Conservation (phyloP, 1,140 invertebrate genomes). For the Neodiprion fabricii region DNA sequence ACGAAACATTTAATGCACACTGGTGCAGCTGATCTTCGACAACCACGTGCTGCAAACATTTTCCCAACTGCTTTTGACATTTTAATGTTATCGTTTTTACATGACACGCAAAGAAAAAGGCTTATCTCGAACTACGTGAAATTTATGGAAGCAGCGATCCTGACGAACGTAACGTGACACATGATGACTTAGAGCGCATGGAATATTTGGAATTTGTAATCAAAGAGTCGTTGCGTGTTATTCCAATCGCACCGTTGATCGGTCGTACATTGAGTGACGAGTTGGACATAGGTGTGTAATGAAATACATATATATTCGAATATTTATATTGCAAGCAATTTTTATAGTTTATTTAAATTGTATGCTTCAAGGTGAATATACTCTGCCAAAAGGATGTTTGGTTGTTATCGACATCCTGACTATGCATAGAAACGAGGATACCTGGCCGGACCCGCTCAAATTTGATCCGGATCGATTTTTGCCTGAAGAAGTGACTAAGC, state of each 20-base stretch:
- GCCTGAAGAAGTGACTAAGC: slow-evolving; percentile 46
- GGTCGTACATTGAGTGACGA: neutral
- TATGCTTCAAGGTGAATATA: neutral
- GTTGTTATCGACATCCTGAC: neutral
- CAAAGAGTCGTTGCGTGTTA: neutral
- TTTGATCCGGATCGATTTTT: slow-evolving; percentile 69
- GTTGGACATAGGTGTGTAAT: neutral
- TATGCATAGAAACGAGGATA: slow-evolving; percentile 44
- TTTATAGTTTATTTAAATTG: neutral
- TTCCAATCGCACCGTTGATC: neutral
- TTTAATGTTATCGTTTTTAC: too few relatives aligned
- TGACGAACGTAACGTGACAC: neutral
- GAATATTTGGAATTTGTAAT: neutral
- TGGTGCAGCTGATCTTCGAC: too few relatives aligned
- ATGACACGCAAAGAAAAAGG: neutral
- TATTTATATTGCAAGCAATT: neutral
- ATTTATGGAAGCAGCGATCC: neutral
- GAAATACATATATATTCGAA: neutral
- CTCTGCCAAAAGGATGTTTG: neutral
- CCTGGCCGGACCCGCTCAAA: slow-evolving; percentile 64
- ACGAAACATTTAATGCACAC: too few relatives aligned
- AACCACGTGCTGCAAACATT: too few relatives aligned
- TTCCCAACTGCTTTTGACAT: too few relatives aligned
- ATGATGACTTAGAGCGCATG: neutral
- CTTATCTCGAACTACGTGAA: neutral